A percentile compares a stretch with the other conserved stretches of the same genome.
Evolutionary conservation across 2,113 vertebrate genomes (phyloP).

Genomic region (Pholis gunnellus): DNA sequence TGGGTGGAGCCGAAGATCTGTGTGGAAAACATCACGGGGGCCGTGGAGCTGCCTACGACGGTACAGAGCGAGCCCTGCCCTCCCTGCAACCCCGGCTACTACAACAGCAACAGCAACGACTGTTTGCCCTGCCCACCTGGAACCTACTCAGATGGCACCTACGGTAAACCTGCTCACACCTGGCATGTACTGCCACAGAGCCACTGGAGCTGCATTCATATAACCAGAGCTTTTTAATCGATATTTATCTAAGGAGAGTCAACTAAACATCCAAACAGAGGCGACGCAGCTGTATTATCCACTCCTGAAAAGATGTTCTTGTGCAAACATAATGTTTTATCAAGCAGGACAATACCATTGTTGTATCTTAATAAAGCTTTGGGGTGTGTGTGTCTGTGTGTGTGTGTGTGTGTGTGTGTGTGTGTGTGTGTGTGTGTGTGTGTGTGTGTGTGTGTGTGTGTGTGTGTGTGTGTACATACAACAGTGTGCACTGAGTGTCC

Average conservation of each 20-base stretch:
- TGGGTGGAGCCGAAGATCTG: constrained; percentile 98
- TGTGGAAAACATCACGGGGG: constrained; percentile 86
- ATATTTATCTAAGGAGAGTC: background rate
- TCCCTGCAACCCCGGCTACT: constrained; percentile 97
- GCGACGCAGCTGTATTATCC: background rate
- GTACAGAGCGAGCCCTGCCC: constrained; percentile 92
- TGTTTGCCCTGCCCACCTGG: constrained; percentile 92
- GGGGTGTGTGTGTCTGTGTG: background rate
- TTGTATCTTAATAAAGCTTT: constrained; percentile 14
- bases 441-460: constrained; percentile 79
- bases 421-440: constrained; percentile 35
- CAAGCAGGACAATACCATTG: constrained; percentile 2
- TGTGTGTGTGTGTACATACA: background rate
- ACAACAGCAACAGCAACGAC: constrained; percentile 92
- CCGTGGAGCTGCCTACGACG: constrained; percentile 88
- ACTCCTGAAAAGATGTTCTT: constrained; percentile 8
- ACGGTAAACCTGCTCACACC: constrained; percentile 79
- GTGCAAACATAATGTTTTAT: constrained; percentile 11
- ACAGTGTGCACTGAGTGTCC: constrained; percentile 91
- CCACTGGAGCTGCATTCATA: background rate
- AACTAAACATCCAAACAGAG: background rate
- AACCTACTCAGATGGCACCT: constrained; percentile 91
- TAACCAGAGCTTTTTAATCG: background rate
- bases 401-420: too few relatives aligned
- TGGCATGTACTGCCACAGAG: background rate